Evolutionary conservation across 2,888 invertebrate genomes (phyloP).

Genomic region (Sinohyriopsis cumingii): DNA sequence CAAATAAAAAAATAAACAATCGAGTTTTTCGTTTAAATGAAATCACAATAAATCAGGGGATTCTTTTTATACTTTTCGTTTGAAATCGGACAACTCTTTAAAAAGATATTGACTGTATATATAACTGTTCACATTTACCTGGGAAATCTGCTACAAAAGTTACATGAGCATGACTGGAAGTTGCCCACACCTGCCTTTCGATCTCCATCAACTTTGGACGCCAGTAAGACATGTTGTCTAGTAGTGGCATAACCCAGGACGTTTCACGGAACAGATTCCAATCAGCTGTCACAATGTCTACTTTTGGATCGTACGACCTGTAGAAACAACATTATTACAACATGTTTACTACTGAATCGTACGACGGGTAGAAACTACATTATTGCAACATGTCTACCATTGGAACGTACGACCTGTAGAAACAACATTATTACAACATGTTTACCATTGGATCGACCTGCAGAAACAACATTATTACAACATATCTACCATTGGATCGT

Average conservation of each 20-base stretch:
- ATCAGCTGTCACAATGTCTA: slow-evolving; percentile 82
- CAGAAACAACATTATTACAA: slow-evolving; percentile 2
- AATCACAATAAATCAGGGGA: too few species aligned
- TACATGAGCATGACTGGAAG: slow-evolving; percentile 85
- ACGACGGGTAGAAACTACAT: slow-evolving; percentile 54
- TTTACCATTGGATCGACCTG: slow-evolving; percentile 82
- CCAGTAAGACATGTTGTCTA: slow-evolving; percentile 80
- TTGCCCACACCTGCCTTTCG: slow-evolving; percentile 78
- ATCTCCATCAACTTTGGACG: slow-evolving; percentile 66
- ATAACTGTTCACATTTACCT: slow-evolving; percentile 72
- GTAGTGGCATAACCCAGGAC: slow-evolving; percentile 81
- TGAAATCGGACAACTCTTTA: too few species aligned
- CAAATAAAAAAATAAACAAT: too few species aligned
- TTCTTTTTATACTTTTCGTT: too few species aligned
- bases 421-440: slow-evolving; percentile 69
- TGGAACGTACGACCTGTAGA: slow-evolving; percentile 77
- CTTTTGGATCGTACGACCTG: slow-evolving; percentile 79
- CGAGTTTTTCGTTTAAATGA: too few species aligned
- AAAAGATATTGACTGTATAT: too few species aligned
- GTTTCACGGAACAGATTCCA: slow-evolving; percentile 83
- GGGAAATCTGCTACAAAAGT: slow-evolving; percentile 94
- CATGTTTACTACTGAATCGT: slow-evolving; percentile 84
- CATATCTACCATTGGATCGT: slow-evolving; percentile 84
- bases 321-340: slow-evolving; percentile 2
- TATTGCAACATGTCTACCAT: slow-evolving; percentile 79